Conservation (phyloP, 2,888 invertebrate genomes). For the Hydriomena furcata region DNA sequence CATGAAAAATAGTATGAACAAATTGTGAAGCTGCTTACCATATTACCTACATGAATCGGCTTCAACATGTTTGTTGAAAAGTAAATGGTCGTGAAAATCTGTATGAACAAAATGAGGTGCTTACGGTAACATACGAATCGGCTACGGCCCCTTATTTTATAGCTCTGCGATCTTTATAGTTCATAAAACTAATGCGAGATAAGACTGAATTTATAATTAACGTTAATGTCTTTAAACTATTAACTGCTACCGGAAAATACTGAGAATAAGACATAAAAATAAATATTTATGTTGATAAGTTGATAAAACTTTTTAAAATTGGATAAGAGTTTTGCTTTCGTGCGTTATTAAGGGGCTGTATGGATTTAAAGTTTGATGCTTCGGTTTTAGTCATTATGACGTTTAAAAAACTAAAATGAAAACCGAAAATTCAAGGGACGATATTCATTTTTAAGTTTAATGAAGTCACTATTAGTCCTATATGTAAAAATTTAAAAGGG, state of each 20-base stretch:
- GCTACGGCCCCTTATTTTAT: neutral
- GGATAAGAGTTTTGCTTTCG: slow-evolving; percentile 61
- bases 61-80: too few species aligned
- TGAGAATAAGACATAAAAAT: slow-evolving; percentile 81
- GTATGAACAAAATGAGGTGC: slow-evolving; percentile 7
- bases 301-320: slow-evolving; percentile 68
- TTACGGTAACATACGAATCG: neutral
- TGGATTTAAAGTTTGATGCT: neutral
- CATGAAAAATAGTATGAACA: slow-evolving; percentile 8
- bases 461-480: too few species aligned
- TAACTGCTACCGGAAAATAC: slow-evolving; percentile 80
- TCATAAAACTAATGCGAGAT: slow-evolving; percentile 79
- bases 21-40: too few species aligned
- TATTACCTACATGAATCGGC: too few species aligned
- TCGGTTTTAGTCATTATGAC: too few species aligned
- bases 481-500: too few species aligned
- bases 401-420: too few species aligned
- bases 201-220: slow-evolving; percentile 77
- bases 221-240: slow-evolving; percentile 79
- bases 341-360: slow-evolving; percentile 17
- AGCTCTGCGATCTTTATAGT: slow-evolving; percentile 44
- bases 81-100: too few species aligned
- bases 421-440: too few species aligned
- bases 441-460: too few species aligned
- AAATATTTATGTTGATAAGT: slow-evolving; percentile 77